Base-by-base conservation (phyloP, 2,797 vertebrate species). In the Meda fulgida region DNA sequence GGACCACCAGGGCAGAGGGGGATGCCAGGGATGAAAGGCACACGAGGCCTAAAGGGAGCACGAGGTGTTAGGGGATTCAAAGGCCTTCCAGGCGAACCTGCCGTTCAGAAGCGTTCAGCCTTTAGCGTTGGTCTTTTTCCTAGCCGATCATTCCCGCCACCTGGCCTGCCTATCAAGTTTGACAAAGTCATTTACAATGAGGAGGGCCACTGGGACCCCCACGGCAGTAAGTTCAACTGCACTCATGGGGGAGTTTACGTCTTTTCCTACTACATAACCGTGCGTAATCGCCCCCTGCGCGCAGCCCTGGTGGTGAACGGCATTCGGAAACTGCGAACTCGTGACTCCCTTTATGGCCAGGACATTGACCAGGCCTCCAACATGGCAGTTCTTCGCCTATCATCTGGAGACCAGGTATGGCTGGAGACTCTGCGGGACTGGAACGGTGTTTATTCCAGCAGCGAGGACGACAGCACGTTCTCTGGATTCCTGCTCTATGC, bases 331-430 rank as follows among this genome's bases (percentile, higher is more conserved):
- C 91, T 97, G 91, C 96, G 95, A 73, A 96, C 96, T 53, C 94
- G 98, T 0, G 97, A 99, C 90, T 98, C 97, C 0, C 94, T 99
- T n/a, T 96, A 97, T 0, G 97, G 97, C 48, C 98, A 98, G 88
- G 97, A 99, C 91, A 98, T 97, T 8, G 97, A 99, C 89, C 98
- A 98, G 91, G 97, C 97, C 0, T 99, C 97, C 84, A 97, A 97
- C 90, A 94, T 98, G 3, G 93, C 94, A 0, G 88, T 99, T 87
- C 91, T 99, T 87, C 97, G 94, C 88, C 91, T 99, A 77, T 91
- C 73, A 0, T 90, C 81, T 0, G 97, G 97, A 0, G 98, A 99
- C 89, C 97, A 97, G 83, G 97, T 99, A 85, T 99, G 98, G 98
- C 91, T 99, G 89, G 98, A 99, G 91, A 97, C 96, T 0, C 93